A percentile compares a stretch with the other conserved stretches of the same genome.
Evolutionary conservation across 2,797 vertebrate genomes (phyloP).

Genomic region (Hydrocynus forskahlii): DNA sequence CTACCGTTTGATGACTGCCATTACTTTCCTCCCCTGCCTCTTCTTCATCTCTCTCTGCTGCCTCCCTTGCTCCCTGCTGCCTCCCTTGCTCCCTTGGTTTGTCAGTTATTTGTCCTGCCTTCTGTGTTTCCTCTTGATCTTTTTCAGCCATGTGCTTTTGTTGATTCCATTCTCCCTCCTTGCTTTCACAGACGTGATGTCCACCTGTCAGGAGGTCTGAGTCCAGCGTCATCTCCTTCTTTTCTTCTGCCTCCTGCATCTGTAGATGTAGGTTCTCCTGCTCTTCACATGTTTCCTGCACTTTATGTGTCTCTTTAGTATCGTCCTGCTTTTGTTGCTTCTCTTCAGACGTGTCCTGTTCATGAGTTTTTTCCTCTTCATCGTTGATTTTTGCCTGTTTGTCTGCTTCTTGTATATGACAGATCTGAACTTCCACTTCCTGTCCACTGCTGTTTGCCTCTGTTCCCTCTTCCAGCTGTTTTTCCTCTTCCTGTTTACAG

Average conservation of each 20-base stretch:
- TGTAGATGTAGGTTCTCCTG: neutral
- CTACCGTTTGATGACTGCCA: too few relatives aligned
- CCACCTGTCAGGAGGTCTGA: neutral
- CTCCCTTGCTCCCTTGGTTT: too few relatives aligned
- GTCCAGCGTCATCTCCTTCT: neutral
- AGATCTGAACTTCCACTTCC: slow-evolving; percentile 11
- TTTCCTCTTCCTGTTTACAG: neutral
- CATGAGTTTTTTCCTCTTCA: slow-evolving; percentile 1
- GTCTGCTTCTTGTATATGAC: neutral
- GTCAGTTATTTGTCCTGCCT: too few relatives aligned
- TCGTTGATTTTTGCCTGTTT: neutral
- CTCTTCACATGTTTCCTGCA: neutral
- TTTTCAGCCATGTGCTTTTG: neutral
- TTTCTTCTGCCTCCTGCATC: neutral
- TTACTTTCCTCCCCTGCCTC: slow-evolving; percentile 11
- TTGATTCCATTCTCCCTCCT: slow-evolving; percentile 6
- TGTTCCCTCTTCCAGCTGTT: neutral
- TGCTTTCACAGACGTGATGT: slow-evolving; percentile 1
- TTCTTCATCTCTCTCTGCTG: neutral
- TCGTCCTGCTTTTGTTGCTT: slow-evolving; percentile 23
- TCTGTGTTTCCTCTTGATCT: slow-evolving; percentile 16
- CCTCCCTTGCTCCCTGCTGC: neutral
- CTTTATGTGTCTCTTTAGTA: neutral
- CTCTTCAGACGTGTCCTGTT: neutral
- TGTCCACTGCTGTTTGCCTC: neutral